Evolutionary conservation across 2,797 vertebrate genomes (phyloP).

Genomic region (Australoheros facetus): DNA sequence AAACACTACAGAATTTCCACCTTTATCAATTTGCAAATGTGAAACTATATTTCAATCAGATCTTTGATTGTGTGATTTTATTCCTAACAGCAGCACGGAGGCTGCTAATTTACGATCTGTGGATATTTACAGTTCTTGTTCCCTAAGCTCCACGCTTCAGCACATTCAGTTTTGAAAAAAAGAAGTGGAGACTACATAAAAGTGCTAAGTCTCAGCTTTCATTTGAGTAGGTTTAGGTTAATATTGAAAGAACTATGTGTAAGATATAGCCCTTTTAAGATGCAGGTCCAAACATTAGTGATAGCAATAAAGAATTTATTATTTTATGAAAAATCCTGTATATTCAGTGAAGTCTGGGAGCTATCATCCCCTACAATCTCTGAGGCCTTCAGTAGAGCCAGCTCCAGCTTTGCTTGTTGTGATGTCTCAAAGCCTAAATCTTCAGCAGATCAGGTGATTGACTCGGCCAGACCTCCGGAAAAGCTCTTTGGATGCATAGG

Average conservation of each 20-base stretch:
- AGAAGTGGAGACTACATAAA: not conserved
- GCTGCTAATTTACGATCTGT: not conserved
- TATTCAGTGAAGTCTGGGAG: not conserved
- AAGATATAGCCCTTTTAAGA: not conserved
- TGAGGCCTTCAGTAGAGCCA: not conserved
- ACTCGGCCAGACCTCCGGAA: not conserved
- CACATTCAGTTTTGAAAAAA: not conserved
- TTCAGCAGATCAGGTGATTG: not conserved
- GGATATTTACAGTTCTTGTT: constrained; percentile 4
- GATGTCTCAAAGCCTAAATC: not conserved
- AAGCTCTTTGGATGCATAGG: not conserved
- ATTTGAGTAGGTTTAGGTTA: not conserved
- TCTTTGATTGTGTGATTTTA: not conserved
- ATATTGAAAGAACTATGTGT: not conserved
- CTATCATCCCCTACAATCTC: not conserved
- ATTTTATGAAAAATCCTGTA: not conserved
- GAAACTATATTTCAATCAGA: not conserved
- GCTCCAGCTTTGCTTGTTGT: not conserved
- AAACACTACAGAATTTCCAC: not conserved
- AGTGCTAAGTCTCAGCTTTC: not conserved
- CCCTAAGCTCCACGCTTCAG: not conserved
- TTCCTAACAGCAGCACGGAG: not conserved
- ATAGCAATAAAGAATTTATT: not conserved
- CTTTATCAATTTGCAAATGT: constrained; percentile 19
- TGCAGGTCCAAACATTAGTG: not conserved